Evolutionary conservation across 2,888 invertebrate species (phyloP), one percentile per base, ranked within the genome.

Genomic region (Meiosimyza decipiens): DNA sequence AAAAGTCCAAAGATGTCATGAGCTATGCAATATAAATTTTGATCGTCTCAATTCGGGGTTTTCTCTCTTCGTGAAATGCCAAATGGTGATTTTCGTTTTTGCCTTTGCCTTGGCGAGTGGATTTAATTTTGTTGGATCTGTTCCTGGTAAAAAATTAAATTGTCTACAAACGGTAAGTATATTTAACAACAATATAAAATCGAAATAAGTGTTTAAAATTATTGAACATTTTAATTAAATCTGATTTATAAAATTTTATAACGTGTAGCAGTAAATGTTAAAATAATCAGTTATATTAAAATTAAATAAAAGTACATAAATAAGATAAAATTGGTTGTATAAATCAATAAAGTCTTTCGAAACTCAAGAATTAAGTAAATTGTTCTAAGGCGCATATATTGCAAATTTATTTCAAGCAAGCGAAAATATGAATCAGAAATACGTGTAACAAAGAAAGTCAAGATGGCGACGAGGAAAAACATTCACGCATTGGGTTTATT

Each of bases 71-170:
- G 49, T 68, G 12, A 57, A 68, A 18, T 74, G 70, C 66, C 72
- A 67, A 52, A 72, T 70, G 54, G 49, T 68, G 52, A 71, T 71
- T 75, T 73, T 73, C 55, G 60, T 67, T 75, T 75, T 75, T 78
- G 77, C 77, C 75, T 75, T 78, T 75, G 79, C 76, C 75, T 77
- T 75, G 76, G 73, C 75, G 77, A 77, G 73, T 75, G 76, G 73
- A 76, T 75, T 78, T 76, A 71, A 77, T 77, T 77, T 79, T 77
- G 77, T 78, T 78, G 74, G 74, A 78, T 79, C 73, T 71, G 77
- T 77, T 71, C 75, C 75, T 76, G 76, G 76, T 73, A 74, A 78
- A 79, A 77, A 76, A 76, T 75, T 60, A 40, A 77, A 76, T 78
- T 76, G 73, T 75, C 69, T 66, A 68, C 69, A 77, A 74, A 76